Conservation (phyloP, 92 coral and sea anemone species). For the Phymanthus crucifer region DNA sequence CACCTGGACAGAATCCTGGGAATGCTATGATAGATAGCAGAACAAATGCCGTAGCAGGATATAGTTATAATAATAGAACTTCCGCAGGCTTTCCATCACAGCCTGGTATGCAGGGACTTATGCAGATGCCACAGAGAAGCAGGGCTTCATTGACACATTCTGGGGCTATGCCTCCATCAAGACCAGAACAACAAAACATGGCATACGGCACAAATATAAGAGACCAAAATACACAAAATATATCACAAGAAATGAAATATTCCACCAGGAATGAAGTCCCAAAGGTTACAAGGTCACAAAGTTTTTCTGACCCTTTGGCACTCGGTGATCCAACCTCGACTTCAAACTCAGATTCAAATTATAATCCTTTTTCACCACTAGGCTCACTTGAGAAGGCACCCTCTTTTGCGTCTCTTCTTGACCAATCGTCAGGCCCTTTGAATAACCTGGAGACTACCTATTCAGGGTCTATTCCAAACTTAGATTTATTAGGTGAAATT, state of each 20-base stretch:
- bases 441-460: conserved; percentile 86
- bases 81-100: conserved; percentile 36
- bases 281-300: conserved; percentile 24
- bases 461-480: conserved; percentile 88
- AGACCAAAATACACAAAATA: conserved; percentile 22
- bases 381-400: conserved; percentile 82
- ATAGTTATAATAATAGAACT: conserved; percentile 28
- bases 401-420: conserved; percentile 81
- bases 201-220: conserved; percentile 22
- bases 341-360: conserved; percentile 55
- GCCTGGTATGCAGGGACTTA: conserved; percentile 25
- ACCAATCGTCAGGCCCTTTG: conserved; percentile 69
- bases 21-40: conserved; percentile 35
- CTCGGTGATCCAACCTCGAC: conserved; percentile 13
- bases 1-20: conserved; percentile 20
- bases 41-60: conserved; percentile 22
- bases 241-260: conserved; percentile 38
- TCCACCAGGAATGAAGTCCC: conserved; percentile 26
- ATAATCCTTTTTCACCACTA: conserved; percentile 63
- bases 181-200: conserved; percentile 24
- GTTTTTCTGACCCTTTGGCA: conserved; percentile 36
- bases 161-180: conserved; percentile 20
- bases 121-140: conserved; percentile 38
- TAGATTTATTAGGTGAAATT: conserved; percentile 81
- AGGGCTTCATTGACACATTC: conserved; percentile 28